phyloP scores from a whole-genome alignment of 2,797 vertebrate species.

The Tadarida brasiliensis region DNA sequence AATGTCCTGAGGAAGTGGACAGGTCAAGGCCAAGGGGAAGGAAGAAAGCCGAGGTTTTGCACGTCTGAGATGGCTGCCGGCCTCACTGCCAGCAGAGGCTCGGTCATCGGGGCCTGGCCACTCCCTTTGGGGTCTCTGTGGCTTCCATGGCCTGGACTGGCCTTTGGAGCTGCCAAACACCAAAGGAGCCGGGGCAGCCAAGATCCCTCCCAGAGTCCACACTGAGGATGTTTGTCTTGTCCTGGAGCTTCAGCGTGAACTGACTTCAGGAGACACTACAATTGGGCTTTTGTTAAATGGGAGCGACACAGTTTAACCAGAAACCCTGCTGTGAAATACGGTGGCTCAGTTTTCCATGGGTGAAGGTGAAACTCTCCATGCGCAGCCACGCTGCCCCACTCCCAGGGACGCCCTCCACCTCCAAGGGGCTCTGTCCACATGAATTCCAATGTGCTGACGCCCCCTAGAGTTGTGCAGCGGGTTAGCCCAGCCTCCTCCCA shows the following conservation, averaged over 20 bases:
- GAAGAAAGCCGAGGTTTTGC: background rate
- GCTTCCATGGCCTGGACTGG: background rate
- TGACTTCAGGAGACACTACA: no score
- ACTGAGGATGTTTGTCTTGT: background rate
- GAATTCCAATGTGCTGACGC: fast-evolving
- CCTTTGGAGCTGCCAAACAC: background rate
- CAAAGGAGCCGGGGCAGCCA: background rate
- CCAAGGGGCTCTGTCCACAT: background rate
- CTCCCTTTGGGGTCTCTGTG: background rate
- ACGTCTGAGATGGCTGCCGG: fast-evolving
- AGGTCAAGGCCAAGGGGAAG: fast-evolving
- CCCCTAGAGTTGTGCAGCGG: fast-evolving
- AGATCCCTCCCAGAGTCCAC: background rate
- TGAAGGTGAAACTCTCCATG: background rate
- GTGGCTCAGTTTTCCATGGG: background rate
- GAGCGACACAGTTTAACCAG: background rate
- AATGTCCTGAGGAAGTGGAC: background rate
- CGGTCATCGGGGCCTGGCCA: fast-evolving
- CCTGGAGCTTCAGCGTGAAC: fast-evolving
- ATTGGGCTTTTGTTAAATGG: background rate
- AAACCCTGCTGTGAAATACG: background rate
- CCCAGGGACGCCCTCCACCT: background rate
- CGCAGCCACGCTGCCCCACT: fast-evolving
- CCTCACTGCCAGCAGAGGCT: background rate
- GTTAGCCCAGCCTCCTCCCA: background rate